Base-by-base conservation (phyloP, 1,140 invertebrate genomes). In the Trypoxylus dichotomus region DNA sequence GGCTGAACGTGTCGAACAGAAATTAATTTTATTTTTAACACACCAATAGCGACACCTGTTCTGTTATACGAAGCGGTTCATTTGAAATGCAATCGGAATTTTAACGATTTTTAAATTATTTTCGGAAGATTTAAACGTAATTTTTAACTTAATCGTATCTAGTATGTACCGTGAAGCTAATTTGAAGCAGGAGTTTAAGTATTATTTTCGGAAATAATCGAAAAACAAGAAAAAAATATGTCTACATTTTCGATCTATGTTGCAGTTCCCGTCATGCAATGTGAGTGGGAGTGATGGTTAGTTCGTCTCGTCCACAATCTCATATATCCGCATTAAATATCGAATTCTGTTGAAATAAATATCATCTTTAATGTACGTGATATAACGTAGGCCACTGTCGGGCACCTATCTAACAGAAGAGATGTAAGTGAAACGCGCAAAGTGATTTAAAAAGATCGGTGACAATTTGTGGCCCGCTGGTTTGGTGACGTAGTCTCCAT, bases 251-350 rank as follows among this genome's bases (percentile, higher is more conserved):
- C 63, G 76, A 71, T 71, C 63, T 71, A 47, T 77, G 43, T 58
- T 77, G 68, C 78, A 78, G 76, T 77, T 79, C 80, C 80, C 80
- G 78, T 76, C 77, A 81, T 79, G 79, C 80, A 81, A 72, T 73
- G 78, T 81, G 79, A 78, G 80, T 81, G 80, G 80, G 80, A 81
- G 80, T 81, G 79, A 81, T 81, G 77, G 78, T 43, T 79, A 73
- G 75, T 63, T 78, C 75, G 71, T 79, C 76, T 73, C 43, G 37
- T 78, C 77, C 68, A 32, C 19, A 75, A 79, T 21, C 63, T 75
- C n/a, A 43, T 60, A 75, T 75, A 32, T 75, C 54, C 68, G n/a
- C 43, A 63, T 54, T 74, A 72, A 32, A 78, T 74, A 27, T 37
- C 19, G 25, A 25, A 43, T 27, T 47, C 21, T 43, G 47, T 19